A percentile compares a stretch with the other conserved stretches of the same genome.
These are phyloP conservation scores for Cryptoblepharus egeriae DNA, from an alignment of 2,797 vertebrate genomes.

Conservation along the genomic window DNA sequence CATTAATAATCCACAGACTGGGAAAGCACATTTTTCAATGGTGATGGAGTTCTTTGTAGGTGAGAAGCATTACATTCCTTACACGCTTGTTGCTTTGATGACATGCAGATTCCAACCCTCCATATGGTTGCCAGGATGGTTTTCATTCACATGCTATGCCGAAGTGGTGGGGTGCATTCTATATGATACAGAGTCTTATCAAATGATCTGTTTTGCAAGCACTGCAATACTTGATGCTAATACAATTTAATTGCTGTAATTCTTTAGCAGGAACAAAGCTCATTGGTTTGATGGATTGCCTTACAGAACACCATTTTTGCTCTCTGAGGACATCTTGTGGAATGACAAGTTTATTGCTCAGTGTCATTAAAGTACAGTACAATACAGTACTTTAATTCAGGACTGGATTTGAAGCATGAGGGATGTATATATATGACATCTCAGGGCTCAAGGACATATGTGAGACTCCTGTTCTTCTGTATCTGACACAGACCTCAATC, in stretches of 20 bases:
- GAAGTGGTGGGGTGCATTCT: accelerated
- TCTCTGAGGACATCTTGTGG: not conserved
- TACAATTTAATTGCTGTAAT: not conserved
- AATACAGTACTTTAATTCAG: not conserved
- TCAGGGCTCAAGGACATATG: too few species aligned
- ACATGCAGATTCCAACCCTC: not conserved
- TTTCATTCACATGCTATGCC: accelerated
- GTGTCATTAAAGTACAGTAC: not conserved
- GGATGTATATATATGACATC: not conserved
- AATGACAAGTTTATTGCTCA: not conserved
- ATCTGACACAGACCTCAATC: too few species aligned
- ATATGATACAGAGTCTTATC: not conserved
- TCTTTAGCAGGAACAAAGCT: not conserved
- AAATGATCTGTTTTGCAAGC: not conserved
- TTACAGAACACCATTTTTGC: not conserved
- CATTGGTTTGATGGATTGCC: not conserved
- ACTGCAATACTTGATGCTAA: not conserved
- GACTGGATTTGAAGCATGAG: not conserved
- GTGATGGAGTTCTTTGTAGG: slow-evolving; percentile 45
- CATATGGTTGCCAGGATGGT: accelerated
- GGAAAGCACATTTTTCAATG: slow-evolving; percentile 26
- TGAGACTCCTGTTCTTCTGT: too few species aligned
- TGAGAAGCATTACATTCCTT: slow-evolving; percentile 16
- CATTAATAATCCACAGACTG: slow-evolving; percentile 6
- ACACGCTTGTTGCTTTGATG: not conserved